A percentile compares a stretch with the other conserved stretches of the same genome.
Conservation (phyloP, 2,888 invertebrate species). For the Clusia tigrina region DNA sequence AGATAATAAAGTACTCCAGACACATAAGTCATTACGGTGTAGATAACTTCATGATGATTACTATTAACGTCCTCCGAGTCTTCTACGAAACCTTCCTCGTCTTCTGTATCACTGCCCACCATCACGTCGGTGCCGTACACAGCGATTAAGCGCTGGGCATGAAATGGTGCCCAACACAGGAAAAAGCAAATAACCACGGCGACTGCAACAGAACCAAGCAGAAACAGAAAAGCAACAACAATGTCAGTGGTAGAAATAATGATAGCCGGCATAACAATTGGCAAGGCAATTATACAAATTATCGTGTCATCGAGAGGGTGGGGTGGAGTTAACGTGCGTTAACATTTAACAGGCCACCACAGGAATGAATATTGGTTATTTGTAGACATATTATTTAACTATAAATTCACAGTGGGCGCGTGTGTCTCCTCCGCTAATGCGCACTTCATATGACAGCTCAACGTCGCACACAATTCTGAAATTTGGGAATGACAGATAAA, state of each 20-base stretch:
- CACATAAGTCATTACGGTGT: slow-evolving; percentile 69
- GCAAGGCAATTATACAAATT: too few relatives aligned
- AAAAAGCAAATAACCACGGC: slow-evolving; percentile 91
- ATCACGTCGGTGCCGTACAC: slow-evolving; percentile 64
- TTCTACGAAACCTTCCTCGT: slow-evolving; percentile 10
- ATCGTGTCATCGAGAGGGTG: too few relatives aligned
- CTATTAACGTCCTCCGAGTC: slow-evolving; percentile 36
- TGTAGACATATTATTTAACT: too few relatives aligned
- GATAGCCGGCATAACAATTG: too few relatives aligned
- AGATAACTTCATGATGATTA: slow-evolving; percentile 52
- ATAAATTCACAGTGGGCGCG: background rate
- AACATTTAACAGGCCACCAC: too few relatives aligned
- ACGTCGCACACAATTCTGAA: background rate
- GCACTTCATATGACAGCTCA: background rate
- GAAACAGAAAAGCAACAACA: too few relatives aligned
- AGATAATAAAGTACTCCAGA: slow-evolving; percentile 92
- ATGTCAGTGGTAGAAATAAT: too few relatives aligned
- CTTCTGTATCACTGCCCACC: slow-evolving; percentile 37
- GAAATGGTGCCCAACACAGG: slow-evolving; percentile 92
- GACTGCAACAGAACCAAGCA: slow-evolving; percentile 67
- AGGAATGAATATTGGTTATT: too few relatives aligned
- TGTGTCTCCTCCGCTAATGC: too few relatives aligned
- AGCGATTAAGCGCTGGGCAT: slow-evolving; percentile 85
- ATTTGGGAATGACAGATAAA: slow-evolving; percentile 4
- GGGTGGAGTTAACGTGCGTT: too few relatives aligned